Conservation (phyloP, 2,797 vertebrate species). For the Gila robusta region DNA sequence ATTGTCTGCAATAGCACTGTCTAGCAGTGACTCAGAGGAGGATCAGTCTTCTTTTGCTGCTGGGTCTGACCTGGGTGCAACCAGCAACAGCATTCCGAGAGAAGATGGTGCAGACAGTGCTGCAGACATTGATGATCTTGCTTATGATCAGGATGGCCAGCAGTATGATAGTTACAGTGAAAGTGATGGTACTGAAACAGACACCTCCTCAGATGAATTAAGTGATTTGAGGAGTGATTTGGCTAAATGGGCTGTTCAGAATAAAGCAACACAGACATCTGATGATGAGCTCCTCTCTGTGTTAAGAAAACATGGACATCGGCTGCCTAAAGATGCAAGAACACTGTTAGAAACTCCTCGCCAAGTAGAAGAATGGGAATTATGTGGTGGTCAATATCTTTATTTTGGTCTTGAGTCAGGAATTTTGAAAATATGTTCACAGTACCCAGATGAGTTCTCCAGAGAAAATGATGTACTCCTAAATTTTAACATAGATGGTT, state of each 20-base stretch:
- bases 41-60: not conserved
- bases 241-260: not conserved
- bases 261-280: not conserved
- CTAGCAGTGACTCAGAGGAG: not conserved
- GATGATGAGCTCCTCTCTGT: not conserved
- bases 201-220: not conserved
- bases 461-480: not conserved
- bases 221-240: not conserved
- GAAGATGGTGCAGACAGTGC: too few relatives aligned
- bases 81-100: not conserved
- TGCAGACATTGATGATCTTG: not conserved
- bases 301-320: not conserved
- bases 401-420: not conserved
- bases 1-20: not conserved
- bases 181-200: not conserved
- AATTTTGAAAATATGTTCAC: not conserved
- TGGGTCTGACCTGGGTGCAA: not conserved
- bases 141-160: not conserved
- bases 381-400: not conserved
- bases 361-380: not conserved
- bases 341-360: not conserved
- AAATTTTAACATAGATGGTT: not conserved
- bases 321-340: not conserved
- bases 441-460: not conserved
- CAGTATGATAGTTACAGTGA: not conserved